phyloP scores from a whole-genome alignment of 2,797 vertebrate genomes.

The Poeciliopsis infans region DNA sequence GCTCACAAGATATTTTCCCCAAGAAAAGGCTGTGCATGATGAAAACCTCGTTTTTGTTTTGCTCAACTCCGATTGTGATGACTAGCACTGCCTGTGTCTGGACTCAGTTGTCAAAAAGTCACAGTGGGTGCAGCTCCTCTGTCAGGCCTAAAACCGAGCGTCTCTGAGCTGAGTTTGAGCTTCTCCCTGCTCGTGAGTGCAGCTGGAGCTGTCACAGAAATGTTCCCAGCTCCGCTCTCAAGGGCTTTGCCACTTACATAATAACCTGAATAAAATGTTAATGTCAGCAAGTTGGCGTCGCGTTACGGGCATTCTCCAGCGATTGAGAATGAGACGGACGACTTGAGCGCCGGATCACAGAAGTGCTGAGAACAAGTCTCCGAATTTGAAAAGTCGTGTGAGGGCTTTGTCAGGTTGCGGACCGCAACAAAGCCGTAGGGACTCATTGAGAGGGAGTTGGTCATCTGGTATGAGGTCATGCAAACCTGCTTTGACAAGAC shows the following conservation, averaged over 20 bases:
- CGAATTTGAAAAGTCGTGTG: constrained; percentile 22
- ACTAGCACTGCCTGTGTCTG: constrained; percentile 3
- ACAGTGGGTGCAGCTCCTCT: not conserved
- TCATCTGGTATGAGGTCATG: not conserved
- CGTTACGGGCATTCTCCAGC: constrained; percentile 28
- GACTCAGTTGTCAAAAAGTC: not conserved
- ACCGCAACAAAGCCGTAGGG: constrained; percentile 22
- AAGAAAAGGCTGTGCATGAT: not conserved
- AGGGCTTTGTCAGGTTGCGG: constrained; percentile 16
- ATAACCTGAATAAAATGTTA: constrained; percentile 65
- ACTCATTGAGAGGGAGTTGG: constrained; percentile 33
- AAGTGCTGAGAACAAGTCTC: not conserved
- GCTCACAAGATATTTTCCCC: not conserved
- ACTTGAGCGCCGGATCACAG: constrained; percentile 2
- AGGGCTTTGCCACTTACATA: constrained; percentile 52
- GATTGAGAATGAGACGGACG: constrained; percentile 1
- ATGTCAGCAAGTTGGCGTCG: constrained; percentile 57
- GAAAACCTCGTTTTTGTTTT: not conserved
- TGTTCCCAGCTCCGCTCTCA: constrained; percentile 45
- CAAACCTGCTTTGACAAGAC: constrained; percentile 47
- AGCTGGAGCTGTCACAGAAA: constrained; percentile 61
- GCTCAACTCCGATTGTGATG: not conserved
- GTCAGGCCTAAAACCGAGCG: not conserved
- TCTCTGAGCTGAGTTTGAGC: constrained; percentile 9
- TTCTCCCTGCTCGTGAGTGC: not conserved